A percentile compares a stretch with the other conserved stretches of the same genome.
These are phyloP conservation scores for Lutraria lutraria DNA, from an alignment of 2,888 invertebrate genomes.

Conservation along the genomic window DNA sequence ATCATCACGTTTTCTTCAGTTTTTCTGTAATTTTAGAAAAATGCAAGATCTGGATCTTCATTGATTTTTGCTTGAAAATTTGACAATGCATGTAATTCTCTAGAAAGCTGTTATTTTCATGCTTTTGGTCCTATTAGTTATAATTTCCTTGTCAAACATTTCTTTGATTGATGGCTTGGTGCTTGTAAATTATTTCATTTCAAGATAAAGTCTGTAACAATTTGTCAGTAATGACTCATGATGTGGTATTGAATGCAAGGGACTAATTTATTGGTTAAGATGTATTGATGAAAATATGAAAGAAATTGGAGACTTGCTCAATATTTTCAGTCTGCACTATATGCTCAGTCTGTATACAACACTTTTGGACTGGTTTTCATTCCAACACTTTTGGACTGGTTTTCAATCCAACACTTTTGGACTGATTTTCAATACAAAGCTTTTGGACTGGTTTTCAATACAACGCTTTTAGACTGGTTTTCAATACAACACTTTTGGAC, in stretches of 20 bases:
- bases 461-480: too few species aligned
- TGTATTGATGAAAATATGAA: background rate
- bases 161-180: background rate
- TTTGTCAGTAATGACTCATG: background rate
- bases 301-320: background rate
- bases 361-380: too few species aligned
- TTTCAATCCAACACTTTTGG: too few species aligned
- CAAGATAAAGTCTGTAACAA: background rate
- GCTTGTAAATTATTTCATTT: slow-evolving; percentile 16
- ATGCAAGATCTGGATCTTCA: background rate
- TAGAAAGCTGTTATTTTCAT: background rate
- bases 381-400: too few species aligned
- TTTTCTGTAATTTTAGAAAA: background rate
- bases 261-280: background rate
- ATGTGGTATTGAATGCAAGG: background rate
- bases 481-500: too few species aligned
- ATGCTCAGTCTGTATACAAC: too few species aligned
- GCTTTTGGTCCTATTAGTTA: background rate
- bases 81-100: background rate
- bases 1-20: background rate
- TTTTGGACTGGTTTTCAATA: too few species aligned
- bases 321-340: too few species aligned
- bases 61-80: slow-evolving; percentile 10
- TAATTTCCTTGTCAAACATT: background rate
- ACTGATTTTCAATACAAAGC: too few species aligned